phyloP scores from a whole-genome alignment of 2,797 vertebrate genomes.

The Pampus argenteus region DNA sequence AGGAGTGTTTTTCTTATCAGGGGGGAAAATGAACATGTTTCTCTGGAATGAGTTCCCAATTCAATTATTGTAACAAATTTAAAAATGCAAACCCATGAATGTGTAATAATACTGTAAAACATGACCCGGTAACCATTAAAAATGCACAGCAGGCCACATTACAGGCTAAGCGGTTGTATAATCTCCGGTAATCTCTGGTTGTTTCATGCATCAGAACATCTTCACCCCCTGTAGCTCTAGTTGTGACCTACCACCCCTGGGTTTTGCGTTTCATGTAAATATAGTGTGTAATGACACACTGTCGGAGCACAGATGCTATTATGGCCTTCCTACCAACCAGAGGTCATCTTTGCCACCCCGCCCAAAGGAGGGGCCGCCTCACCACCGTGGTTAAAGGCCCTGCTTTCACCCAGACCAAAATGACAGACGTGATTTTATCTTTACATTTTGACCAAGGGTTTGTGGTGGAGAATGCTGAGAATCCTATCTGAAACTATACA shows the following conservation, averaged over 20 bases:
- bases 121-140: constrained; percentile 48
- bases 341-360: constrained; percentile 83
- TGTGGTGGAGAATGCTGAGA: constrained; percentile 64
- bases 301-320: constrained; percentile 80
- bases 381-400: constrained; percentile 72
- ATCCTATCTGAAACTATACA: constrained; percentile 59
- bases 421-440: constrained; percentile 84
- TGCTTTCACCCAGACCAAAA: constrained; percentile 85
- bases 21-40: constrained; percentile 23
- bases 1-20: constrained; percentile 44
- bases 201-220: constrained; percentile 60
- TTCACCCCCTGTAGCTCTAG: constrained; percentile 66
- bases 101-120: constrained; percentile 69
- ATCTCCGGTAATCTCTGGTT: constrained; percentile 70
- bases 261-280: constrained; percentile 82
- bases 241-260: constrained; percentile 74
- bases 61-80: constrained; percentile 48
- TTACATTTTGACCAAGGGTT: constrained; percentile 74
- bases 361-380: constrained; percentile 77
- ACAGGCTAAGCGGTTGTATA: constrained; percentile 61
- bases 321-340: constrained; percentile 78
- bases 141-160: constrained; percentile 67
- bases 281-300: constrained; percentile 86
- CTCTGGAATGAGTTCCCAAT: constrained; percentile 39
- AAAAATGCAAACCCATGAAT: constrained; percentile 45